phyloP scores from a whole-genome alignment of 2,888 invertebrate genomes.

The Scaptomyza tumidula region DNA sequence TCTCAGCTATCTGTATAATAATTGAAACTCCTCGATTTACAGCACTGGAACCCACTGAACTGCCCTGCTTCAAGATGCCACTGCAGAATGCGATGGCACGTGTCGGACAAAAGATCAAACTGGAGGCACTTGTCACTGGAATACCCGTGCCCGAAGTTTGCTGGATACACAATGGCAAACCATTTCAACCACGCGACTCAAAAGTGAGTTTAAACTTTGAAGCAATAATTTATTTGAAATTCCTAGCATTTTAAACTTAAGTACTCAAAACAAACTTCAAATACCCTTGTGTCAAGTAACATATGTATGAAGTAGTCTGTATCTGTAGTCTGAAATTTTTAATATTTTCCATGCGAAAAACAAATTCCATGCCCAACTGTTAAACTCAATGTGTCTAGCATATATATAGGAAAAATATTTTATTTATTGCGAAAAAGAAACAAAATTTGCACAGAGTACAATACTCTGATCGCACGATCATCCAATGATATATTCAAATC shows the following conservation, averaged over 20 bases:
- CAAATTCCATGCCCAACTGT: slow-evolving; percentile 19
- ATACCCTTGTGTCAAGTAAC: slow-evolving; percentile 7
- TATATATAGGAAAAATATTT: slow-evolving; percentile 22
- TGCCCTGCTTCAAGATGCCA: slow-evolving; percentile 87
- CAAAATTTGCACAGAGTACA: slow-evolving; percentile 32
- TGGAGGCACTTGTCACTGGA: slow-evolving; percentile 89
- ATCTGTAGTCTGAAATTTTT: background rate
- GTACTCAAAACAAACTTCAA: background rate
- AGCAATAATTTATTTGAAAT: background rate
- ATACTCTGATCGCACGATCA: slow-evolving; percentile 45
- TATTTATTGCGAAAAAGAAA: slow-evolving; percentile 20
- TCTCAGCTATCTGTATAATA: background rate
- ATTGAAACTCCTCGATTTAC: slow-evolving; percentile 17
- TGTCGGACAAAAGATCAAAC: slow-evolving; percentile 89
- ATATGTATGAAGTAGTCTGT: background rate
- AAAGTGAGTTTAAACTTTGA: slow-evolving; percentile 85
- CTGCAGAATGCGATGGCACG: slow-evolving; percentile 90
- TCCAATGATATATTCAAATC: slow-evolving; percentile 19
- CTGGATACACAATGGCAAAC: slow-evolving; percentile 89
- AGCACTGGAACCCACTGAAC: slow-evolving; percentile 87
- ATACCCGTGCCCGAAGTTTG: slow-evolving; percentile 87
- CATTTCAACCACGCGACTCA: slow-evolving; percentile 87
- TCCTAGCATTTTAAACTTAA: background rate
- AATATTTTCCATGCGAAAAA: background rate
- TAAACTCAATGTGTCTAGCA: slow-evolving; percentile 16